These are phyloP conservation scores for Palloptera scutellata DNA, from an alignment of 2,888 invertebrate species.

Conservation along the genomic window DNA sequence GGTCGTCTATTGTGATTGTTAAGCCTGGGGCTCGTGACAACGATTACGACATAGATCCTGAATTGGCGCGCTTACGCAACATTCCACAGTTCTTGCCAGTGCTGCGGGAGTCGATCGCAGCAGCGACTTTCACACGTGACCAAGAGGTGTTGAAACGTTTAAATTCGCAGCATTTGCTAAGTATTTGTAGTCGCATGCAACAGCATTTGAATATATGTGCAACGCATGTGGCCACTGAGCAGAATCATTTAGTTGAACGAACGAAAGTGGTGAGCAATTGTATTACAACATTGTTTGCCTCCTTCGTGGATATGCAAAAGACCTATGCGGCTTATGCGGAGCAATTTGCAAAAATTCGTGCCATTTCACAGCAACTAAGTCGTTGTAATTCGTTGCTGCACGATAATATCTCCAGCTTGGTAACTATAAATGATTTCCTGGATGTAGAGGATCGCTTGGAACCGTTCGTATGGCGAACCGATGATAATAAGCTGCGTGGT, in stretches of 20 bases:
- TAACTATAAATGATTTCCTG: constrained; percentile 82
- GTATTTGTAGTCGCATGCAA: constrained; percentile 82
- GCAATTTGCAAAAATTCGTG: constrained; percentile 81
- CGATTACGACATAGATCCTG: constrained; percentile 75
- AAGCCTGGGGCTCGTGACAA: constrained; percentile 73
- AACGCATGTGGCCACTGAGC: constrained; percentile 81
- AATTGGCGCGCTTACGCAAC: constrained; percentile 66
- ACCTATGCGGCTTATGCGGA: constrained; percentile 87
- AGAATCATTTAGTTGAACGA: constrained; percentile 75
- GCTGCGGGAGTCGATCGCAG: constrained; percentile 87
- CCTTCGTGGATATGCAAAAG: constrained; percentile 82
- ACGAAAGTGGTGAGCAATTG: constrained; percentile 79
- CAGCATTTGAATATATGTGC: constrained; percentile 85
- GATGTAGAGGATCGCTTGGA: constrained; percentile 85
- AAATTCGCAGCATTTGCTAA: constrained; percentile 71
- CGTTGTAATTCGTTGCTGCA: constrained; percentile 83
- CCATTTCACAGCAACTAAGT: constrained; percentile 82
- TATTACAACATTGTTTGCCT: constrained; percentile 73
- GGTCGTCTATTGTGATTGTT: constrained; percentile 83
- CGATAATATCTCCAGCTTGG: constrained; percentile 85
- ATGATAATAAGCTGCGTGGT: constrained; percentile 60
- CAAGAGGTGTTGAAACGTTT: constrained; percentile 83
- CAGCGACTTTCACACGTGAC: constrained; percentile 75
- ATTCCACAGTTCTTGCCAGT: constrained; percentile 94
- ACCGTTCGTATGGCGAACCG: constrained; percentile 89